phyloP scores from a whole-genome alignment of 1,140 invertebrate genomes.

The Eupristina koningsbergeri region DNA sequence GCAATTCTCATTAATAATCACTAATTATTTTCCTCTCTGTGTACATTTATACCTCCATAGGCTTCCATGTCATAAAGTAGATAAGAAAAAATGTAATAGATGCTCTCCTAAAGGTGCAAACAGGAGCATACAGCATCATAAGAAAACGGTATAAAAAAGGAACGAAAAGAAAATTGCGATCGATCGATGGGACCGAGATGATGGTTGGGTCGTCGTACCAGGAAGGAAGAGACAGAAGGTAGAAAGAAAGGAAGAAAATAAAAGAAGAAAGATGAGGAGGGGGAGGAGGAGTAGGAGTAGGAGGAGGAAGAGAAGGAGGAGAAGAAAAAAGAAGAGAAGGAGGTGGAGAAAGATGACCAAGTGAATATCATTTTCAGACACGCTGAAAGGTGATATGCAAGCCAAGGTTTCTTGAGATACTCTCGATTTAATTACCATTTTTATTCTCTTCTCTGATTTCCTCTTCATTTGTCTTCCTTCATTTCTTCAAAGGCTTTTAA shows the following conservation, averaged over 20 bases:
- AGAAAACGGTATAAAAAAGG: not conserved
- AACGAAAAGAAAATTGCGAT: not conserved
- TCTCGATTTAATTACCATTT: slow-evolving; percentile 63
- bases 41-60: not conserved
- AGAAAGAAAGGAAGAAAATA: slow-evolving; percentile 45
- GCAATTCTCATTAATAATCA: not conserved
- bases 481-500: not conserved
- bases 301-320: slow-evolving; percentile 39
- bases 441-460: slow-evolving; percentile 62
- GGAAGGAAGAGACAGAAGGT: slow-evolving; percentile 36
- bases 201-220: not conserved
- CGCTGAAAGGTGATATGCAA: slow-evolving; percentile 61
- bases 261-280: no score
- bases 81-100: not conserved
- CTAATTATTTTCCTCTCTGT: slow-evolving; percentile 6
- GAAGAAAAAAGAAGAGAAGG: slow-evolving; percentile 45
- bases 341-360: slow-evolving; percentile 44
- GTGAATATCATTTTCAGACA: slow-evolving; percentile 63
- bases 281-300: slow-evolving; percentile 14
- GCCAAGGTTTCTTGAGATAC: slow-evolving; percentile 55
- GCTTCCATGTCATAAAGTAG: not conserved
- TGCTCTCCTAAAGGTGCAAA: not conserved
- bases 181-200: not conserved
- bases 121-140: not conserved
- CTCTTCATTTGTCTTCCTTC: not conserved